These are phyloP conservation scores for Plectropomus leopardus DNA, from an alignment of 2,113 vertebrate genomes.

Conservation along the genomic window DNA sequence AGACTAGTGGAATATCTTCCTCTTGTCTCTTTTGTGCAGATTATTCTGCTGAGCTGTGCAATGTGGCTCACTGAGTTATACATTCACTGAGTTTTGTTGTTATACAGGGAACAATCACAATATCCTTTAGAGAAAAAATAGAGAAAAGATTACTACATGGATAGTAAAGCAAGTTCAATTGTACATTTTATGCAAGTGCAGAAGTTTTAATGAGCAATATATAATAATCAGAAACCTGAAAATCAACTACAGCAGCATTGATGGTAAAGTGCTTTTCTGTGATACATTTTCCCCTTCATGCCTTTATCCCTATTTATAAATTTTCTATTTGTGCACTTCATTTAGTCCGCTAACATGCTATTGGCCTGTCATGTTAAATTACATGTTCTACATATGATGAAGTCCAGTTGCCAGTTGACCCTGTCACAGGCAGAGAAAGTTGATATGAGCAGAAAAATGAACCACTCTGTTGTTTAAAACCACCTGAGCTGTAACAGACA, in stretches of 20 bases:
- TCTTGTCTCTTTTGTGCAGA: slow-evolving; percentile 24
- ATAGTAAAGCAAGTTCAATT: slow-evolving; percentile 1
- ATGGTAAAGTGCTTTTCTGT: not conserved
- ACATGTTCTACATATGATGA: slow-evolving; percentile 16
- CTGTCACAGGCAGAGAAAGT: slow-evolving; percentile 21
- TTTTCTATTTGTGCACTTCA: slow-evolving; percentile 30
- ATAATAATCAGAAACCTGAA: slow-evolving; percentile 37
- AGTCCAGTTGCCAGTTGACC: slow-evolving; percentile 53
- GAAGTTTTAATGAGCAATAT: slow-evolving; percentile 30
- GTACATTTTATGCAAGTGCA: slow-evolving; percentile 20
- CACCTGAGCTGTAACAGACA: slow-evolving; percentile 35
- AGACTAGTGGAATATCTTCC: slow-evolving; percentile 40
- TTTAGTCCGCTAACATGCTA: slow-evolving; percentile 26
- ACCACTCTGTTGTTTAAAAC: slow-evolving; percentile 44
- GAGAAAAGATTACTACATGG: too few species aligned
- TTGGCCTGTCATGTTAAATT: slow-evolving; percentile 41
- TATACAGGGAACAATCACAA: slow-evolving; percentile 23
- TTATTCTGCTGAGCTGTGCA: slow-evolving; percentile 28
- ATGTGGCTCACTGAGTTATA: slow-evolving; percentile 41
- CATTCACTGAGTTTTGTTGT: slow-evolving; percentile 1
- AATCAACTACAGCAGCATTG: slow-evolving; percentile 26
- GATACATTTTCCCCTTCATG: slow-evolving; percentile 38
- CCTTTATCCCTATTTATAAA: slow-evolving; percentile 39
- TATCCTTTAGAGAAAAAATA: slow-evolving; percentile 18
- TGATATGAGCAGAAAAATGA: slow-evolving; percentile 26